A percentile compares a stretch with the other conserved stretches of the same genome.
Conservation (phyloP, 2,888 invertebrate species). For the Hyppa rectilinea region DNA sequence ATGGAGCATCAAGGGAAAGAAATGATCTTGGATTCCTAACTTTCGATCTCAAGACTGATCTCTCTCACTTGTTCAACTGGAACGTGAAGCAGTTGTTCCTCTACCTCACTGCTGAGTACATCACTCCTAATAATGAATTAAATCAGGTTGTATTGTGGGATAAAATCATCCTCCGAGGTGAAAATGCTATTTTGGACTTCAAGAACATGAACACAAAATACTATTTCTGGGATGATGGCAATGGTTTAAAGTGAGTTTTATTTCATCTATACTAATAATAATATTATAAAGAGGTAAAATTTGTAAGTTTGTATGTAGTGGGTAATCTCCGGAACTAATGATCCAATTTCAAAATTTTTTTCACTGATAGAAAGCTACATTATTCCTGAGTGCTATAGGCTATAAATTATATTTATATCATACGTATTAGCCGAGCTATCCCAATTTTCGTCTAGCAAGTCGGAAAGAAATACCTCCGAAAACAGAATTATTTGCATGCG, state of each 20-base stretch:
- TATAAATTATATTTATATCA: no score
- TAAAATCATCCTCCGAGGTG: slow-evolving; percentile 98
- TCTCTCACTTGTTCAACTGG: slow-evolving; percentile 99
- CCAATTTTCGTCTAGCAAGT: no score
- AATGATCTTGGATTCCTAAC: slow-evolving; percentile 99
- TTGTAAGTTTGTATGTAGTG: no score
- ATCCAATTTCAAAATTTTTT: no score
- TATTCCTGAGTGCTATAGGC: no score
- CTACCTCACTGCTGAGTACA: slow-evolving; percentile 99
- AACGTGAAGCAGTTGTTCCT: slow-evolving; percentile 99
- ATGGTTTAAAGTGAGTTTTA: slow-evolving; percentile 95
- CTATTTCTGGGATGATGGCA: slow-evolving; percentile 99
- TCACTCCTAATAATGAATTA: slow-evolving; percentile 95
- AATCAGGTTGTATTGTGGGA: slow-evolving; percentile 99
- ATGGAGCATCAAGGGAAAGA: slow-evolving; percentile 97
- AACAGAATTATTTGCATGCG: no score
- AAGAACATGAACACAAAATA: slow-evolving; percentile 99
- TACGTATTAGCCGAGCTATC: no score
- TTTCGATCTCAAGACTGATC: slow-evolving; percentile 98
- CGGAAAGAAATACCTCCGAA: no score
- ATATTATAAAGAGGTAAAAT: no score
- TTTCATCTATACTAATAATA: no score
- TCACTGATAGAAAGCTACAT: no score
- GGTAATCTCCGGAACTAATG: no score
- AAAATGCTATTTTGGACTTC: slow-evolving; percentile 97